Conservation (phyloP, 2,797 vertebrate genomes). For the Semaprochilodus insignis region DNA sequence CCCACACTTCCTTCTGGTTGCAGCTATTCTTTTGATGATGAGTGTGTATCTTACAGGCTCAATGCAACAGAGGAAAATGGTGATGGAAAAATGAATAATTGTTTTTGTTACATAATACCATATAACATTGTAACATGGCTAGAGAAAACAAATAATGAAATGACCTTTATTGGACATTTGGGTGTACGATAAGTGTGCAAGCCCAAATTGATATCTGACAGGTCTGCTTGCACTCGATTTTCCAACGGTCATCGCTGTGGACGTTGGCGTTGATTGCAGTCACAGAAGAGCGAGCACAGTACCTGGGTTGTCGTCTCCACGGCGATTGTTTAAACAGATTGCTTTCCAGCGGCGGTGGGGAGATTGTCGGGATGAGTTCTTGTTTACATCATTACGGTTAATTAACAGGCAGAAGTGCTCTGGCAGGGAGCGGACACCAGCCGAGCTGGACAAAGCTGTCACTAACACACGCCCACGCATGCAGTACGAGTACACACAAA, state of each 20-base stretch:
- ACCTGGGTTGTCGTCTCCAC: conserved; percentile 57
- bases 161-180: too few relatives aligned
- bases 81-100: too few relatives aligned
- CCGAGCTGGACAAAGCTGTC: conserved; percentile 61
- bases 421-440: conserved; percentile 52
- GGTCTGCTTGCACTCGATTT: neutral
- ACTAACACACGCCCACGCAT: neutral
- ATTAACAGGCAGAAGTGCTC: conserved; percentile 73
- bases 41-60: too few relatives aligned
- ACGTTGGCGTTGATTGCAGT: conserved; percentile 52
- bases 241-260: conserved; percentile 21
- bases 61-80: too few relatives aligned
- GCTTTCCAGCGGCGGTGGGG: conserved; percentile 62
- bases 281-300: conserved; percentile 50
- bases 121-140: too few relatives aligned
- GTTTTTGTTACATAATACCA: too few relatives aligned
- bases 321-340: conserved; percentile 73
- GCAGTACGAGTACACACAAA: neutral
- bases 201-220: neutral
- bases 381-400: conserved; percentile 82
- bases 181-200: neutral
- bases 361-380: conserved; percentile 69
- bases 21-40: too few relatives aligned
- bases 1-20: too few relatives aligned
- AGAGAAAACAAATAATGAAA: too few relatives aligned